A percentile compares a stretch with the other conserved stretches of the same genome.
Evolutionary conservation across 2,797 vertebrate genomes (phyloP).

Genomic region (Acanthiza pusilla): DNA sequence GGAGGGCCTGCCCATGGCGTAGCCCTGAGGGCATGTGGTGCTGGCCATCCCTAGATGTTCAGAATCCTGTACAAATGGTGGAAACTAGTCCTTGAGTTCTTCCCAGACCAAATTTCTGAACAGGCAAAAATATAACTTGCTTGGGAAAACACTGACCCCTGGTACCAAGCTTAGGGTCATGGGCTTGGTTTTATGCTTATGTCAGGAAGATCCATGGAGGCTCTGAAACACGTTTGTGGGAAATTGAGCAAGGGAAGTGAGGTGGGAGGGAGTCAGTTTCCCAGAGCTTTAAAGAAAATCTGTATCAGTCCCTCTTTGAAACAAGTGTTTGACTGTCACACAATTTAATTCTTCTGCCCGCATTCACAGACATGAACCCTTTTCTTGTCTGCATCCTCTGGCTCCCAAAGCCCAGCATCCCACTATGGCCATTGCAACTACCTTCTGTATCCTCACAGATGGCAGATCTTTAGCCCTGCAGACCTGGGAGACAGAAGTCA

Average conservation of each 20-base stretch:
- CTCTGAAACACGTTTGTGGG: neutral
- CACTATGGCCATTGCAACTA: neutral
- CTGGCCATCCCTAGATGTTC: neutral
- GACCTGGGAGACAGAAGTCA: neutral
- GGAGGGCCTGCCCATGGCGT: neutral
- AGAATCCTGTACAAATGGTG: neutral
- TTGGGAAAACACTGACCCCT: constrained; percentile 39
- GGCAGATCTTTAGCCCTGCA: neutral
- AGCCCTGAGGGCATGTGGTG: neutral
- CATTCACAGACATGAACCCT: neutral
- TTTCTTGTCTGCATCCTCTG: neutral
- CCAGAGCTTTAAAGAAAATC: neutral
- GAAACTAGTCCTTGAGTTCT: neutral
- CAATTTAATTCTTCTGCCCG: neutral
- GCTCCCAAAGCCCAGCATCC: neutral
- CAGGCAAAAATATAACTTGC: neutral
- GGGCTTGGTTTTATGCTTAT: neutral
- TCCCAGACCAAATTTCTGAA: neutral
- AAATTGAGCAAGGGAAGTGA: neutral
- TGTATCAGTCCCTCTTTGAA: neutral
- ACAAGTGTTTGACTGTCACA: neutral
- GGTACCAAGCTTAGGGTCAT: neutral
- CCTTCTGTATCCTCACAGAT: neutral
- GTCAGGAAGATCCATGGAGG: neutral
- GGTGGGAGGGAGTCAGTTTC: neutral